These are phyloP conservation scores for Alauda arvensis DNA, from an alignment of 2,797 vertebrate species.

Conservation along the genomic window DNA sequence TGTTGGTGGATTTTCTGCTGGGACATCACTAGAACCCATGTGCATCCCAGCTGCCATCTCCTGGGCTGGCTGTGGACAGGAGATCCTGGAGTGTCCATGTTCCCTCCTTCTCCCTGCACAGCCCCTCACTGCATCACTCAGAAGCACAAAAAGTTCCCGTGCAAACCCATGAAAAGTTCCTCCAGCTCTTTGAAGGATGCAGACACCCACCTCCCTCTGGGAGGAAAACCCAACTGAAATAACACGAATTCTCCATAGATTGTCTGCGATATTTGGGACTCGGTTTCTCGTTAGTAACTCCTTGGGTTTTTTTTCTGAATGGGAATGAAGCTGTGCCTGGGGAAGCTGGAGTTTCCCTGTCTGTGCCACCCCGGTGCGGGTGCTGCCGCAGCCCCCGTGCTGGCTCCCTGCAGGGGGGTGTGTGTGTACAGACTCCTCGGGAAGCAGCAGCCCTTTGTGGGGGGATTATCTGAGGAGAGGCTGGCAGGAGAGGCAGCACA, in stretches of 20 bases:
- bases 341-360: neutral
- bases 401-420: accelerated
- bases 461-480: neutral
- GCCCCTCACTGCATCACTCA: neutral
- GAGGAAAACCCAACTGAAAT: neutral
- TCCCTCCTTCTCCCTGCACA: neutral
- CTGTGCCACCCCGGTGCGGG: neutral
- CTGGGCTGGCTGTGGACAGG: neutral
- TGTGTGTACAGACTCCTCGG: neutral
- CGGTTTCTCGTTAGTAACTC: neutral
- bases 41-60: neutral
- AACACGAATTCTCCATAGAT: neutral
- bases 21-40: accelerated
- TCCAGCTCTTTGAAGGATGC: neutral
- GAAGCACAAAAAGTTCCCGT: neutral
- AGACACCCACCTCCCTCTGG: neutral
- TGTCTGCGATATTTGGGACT: neutral
- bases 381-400: neutral
- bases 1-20: neutral
- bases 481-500: neutral
- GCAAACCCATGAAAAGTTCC: neutral
- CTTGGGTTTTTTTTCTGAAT: neutral
- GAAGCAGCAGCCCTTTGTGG: neutral
- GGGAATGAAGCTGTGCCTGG: neutral
- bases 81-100: accelerated